These are phyloP conservation scores for Maniola jurtina DNA, from an alignment of 1,140 invertebrate genomes.

Conservation along the genomic window DNA sequence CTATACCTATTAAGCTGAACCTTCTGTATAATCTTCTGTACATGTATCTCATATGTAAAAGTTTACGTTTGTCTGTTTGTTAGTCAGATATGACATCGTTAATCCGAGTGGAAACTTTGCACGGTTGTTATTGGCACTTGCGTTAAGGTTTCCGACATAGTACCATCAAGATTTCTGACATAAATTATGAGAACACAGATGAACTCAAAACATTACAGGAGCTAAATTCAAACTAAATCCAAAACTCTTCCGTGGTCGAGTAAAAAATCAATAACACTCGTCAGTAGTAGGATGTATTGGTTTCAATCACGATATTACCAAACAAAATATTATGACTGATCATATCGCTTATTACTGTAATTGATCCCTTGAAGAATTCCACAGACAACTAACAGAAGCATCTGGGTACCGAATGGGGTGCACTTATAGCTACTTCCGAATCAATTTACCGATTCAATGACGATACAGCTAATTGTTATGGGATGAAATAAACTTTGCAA, in stretches of 20 bases:
- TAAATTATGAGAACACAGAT: too few relatives aligned
- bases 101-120: too few relatives aligned
- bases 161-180: too few relatives aligned
- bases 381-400: background rate
- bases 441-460: slow-evolving; percentile 11
- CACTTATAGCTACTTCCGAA: slow-evolving; percentile 5
- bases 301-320: background rate
- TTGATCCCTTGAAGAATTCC: slow-evolving; percentile 3
- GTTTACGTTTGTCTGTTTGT: too few relatives aligned
- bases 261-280: background rate
- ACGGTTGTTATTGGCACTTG: too few relatives aligned
- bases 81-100: too few relatives aligned
- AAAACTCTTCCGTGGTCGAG: background rate
- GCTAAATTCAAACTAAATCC: too few relatives aligned
- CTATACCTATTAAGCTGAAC: too few relatives aligned
- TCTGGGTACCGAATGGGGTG: slow-evolving; percentile 6
- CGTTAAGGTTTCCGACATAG: too few relatives aligned
- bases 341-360: background rate
- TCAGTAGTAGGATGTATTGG: background rate
- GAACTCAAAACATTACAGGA: too few relatives aligned
- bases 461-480: background rate
- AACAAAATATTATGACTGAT: background rate
- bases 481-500: background rate
- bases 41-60: too few relatives aligned
- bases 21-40: too few relatives aligned